phyloP scores from a whole-genome alignment of 2,888 invertebrate genomes.

The Harpalus rufipes region DNA sequence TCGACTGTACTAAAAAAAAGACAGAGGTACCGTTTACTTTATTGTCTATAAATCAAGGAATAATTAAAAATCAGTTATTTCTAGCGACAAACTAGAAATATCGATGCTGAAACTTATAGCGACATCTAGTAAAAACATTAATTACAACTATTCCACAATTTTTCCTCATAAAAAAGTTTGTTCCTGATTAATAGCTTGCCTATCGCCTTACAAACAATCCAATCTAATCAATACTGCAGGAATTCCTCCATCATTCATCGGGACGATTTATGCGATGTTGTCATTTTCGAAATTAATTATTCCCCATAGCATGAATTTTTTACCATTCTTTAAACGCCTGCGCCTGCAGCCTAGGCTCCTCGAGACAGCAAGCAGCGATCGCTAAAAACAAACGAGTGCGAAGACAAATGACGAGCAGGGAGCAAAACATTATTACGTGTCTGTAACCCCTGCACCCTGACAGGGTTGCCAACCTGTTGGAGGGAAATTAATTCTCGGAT shows the following conservation, averaged over 20 bases:
- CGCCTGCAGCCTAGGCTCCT: conserved; percentile 4
- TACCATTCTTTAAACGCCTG: conserved; percentile 32
- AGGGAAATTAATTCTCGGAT: conserved; percentile 45
- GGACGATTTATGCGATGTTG: conserved; percentile 38
- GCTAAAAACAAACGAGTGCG: conserved; percentile 62
- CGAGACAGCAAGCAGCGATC: conserved; percentile 1
- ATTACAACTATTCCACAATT: neutral
- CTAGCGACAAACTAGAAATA: neutral
- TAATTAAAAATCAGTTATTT: no score
- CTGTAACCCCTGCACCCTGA: conserved; percentile 52
- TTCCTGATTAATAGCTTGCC: conserved; percentile 17
- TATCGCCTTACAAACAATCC: neutral
- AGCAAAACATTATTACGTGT: conserved; percentile 64
- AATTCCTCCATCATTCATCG: conserved; percentile 23
- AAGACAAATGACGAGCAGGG: conserved; percentile 62
- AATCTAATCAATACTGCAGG: conserved; percentile 20
- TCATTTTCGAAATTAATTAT: conserved; percentile 48
- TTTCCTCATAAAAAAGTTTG: conserved; percentile 14
- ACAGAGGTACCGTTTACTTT: no score
- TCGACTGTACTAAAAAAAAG: no score
- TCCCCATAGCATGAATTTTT: conserved; percentile 36
- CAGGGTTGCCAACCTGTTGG: conserved; percentile 42
- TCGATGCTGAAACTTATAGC: neutral
- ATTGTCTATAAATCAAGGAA: no score
- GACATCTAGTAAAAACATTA: neutral